Evolutionary conservation across 2,888 invertebrate genomes (phyloP).

Genomic region (Clistopyga incitator): DNA sequence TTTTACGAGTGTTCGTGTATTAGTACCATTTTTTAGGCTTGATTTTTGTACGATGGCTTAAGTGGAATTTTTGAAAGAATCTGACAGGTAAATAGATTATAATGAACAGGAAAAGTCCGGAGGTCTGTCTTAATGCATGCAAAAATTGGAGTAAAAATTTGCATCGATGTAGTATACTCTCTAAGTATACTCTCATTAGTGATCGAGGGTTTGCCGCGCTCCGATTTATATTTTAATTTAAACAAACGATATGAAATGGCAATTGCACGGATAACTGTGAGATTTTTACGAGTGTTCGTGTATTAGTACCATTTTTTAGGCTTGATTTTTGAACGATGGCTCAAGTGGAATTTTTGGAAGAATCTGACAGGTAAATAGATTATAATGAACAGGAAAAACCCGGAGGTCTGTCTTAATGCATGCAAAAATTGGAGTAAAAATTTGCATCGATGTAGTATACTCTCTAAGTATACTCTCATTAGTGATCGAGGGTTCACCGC

Average conservation of each 20-base stretch:
- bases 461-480: background rate
- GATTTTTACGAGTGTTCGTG: no score
- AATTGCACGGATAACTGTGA: slow-evolving; percentile 14
- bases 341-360: no score
- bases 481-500: slow-evolving; percentile 21
- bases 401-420: slow-evolving; percentile 1
- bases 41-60: no score
- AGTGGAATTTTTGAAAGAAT: no score
- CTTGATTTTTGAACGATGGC: no score
- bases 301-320: no score
- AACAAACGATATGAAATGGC: slow-evolving; percentile 41
- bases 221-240: slow-evolving; percentile 40
- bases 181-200: background rate
- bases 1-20: no score
- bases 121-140: slow-evolving; percentile 10
- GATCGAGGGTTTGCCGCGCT: slow-evolving; percentile 22
- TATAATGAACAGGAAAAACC: background rate
- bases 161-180: background rate
- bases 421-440: slow-evolving; percentile 5
- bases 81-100: no score
- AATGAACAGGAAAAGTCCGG: background rate
- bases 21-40: no score
- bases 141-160: slow-evolving; percentile 14
- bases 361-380: no score
- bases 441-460: slow-evolving; percentile 14